These are phyloP conservation scores for Enteromius fasciolatus DNA, from an alignment of 2,797 vertebrate genomes.

Conservation along the genomic window DNA sequence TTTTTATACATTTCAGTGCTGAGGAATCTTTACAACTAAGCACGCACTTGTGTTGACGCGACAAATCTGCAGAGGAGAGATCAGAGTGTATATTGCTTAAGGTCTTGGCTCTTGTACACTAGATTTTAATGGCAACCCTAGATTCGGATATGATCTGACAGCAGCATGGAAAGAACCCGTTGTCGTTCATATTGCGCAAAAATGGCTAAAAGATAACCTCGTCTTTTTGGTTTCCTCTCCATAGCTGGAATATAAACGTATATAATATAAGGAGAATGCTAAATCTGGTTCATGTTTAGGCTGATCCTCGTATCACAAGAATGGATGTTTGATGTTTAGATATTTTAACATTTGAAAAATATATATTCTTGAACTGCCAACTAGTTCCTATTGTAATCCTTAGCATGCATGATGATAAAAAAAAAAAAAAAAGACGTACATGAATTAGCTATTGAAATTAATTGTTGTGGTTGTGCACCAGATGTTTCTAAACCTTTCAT, in stretches of 20 bases:
- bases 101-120: conserved; percentile 87
- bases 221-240: conserved; percentile 78
- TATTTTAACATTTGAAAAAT: conserved; percentile 94
- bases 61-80: conserved; percentile 97
- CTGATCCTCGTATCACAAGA: conserved; percentile 97
- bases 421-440: conserved; percentile 74
- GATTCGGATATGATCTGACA: conserved; percentile 58
- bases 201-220: conserved; percentile 76
- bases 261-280: conserved; percentile 86
- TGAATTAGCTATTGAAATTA: conserved; percentile 86
- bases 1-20: conserved; percentile 99
- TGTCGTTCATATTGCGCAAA: conserved; percentile 74
- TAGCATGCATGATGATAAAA: conserved; percentile 91
- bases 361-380: conserved; percentile 97
- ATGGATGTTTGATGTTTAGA: conserved; percentile 99
- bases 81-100: conserved; percentile 78
- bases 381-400: conserved; percentile 94
- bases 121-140: conserved; percentile 73
- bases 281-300: conserved; percentile 95
- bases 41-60: conserved; percentile 94
- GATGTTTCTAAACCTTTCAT: conserved; percentile 94
- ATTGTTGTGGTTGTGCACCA: conserved; percentile 99
- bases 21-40: conserved; percentile 99
- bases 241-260: conserved; percentile 82
- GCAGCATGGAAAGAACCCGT: conserved; percentile 76